These are phyloP conservation scores for Charina bottae DNA, from an alignment of 2,113 vertebrate genomes.

Conservation along the genomic window DNA sequence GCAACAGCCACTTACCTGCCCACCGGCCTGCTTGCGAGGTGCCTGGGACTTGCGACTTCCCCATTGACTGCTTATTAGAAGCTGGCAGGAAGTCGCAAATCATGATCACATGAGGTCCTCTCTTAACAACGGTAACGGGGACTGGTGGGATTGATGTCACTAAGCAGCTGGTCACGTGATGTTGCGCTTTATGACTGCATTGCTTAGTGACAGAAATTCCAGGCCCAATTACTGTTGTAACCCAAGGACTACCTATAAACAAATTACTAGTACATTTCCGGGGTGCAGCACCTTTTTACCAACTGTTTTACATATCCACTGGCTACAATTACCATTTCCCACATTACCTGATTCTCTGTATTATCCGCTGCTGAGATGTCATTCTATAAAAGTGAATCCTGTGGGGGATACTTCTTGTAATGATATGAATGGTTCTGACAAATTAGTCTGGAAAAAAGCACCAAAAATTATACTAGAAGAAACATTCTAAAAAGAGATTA, in stretches of 20 bases:
- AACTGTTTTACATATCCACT: not conserved
- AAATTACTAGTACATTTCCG: not conserved
- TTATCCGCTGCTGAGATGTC: rapidly evolving
- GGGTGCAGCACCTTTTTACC: not conserved
- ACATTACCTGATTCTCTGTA: not conserved
- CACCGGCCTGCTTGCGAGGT: not conserved
- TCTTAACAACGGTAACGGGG: not conserved
- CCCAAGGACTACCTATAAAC: not conserved
- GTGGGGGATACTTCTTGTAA: not conserved
- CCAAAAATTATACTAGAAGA: not conserved
- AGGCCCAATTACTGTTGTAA: not conserved
- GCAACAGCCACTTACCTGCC: not conserved
- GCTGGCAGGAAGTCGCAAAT: not conserved
- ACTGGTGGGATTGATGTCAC: not conserved
- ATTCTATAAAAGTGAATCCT: rapidly evolving
- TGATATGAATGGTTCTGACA: not conserved
- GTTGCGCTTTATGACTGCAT: not conserved
- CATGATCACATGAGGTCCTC: not conserved
- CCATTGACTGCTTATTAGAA: not conserved
- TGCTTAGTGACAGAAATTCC: not conserved
- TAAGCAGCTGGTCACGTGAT: not conserved
- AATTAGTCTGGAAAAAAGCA: slow-evolving; percentile 8
- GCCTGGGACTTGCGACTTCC: not conserved
- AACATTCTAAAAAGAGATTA: not conserved
- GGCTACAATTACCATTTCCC: not conserved